phyloP scores from a whole-genome alignment of 2,888 invertebrate species.

The Teleiodes luculella region DNA sequence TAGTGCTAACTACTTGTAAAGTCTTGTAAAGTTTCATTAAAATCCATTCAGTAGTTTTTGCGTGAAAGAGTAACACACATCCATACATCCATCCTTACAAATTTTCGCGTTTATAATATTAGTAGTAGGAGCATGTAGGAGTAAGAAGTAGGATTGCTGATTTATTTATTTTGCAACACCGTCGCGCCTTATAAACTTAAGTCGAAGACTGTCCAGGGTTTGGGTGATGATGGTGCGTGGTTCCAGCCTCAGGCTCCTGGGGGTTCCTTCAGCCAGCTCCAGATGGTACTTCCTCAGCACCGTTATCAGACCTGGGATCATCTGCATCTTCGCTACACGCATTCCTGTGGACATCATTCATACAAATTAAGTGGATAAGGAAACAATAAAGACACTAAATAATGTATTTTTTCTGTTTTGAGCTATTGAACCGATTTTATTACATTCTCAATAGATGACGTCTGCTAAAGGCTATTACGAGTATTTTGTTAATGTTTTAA shows the following conservation, averaged over 20 bases:
- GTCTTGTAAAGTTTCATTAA: no score
- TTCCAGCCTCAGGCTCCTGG: conserved; percentile 20
- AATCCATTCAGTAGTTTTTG: no score
- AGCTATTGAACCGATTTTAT: no score
- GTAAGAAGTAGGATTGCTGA: background rate
- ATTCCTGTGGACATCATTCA: conserved; percentile 28
- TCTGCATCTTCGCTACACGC: conserved; percentile 38
- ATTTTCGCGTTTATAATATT: no score
- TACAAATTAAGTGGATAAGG: background rate
- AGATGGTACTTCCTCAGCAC: conserved; percentile 33
- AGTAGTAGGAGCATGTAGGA: no score
- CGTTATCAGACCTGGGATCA: no score
- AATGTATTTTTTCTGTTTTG: background rate
- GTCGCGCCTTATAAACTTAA: background rate
- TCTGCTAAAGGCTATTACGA: no score
- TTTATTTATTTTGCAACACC: background rate
- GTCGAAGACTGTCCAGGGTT: conserved; percentile 10
- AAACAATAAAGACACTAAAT: background rate
- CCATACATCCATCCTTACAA: no score
- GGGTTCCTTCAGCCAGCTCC: conserved; percentile 27
- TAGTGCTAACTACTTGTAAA: no score
- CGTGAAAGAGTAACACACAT: no score
- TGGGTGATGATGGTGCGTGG: conserved; percentile 21
- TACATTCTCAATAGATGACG: no score
- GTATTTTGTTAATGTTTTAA: no score